A percentile compares a stretch with the other conserved stretches of the same genome.
Conservation (phyloP, 2,888 invertebrate species). For the Morpho helenor region DNA sequence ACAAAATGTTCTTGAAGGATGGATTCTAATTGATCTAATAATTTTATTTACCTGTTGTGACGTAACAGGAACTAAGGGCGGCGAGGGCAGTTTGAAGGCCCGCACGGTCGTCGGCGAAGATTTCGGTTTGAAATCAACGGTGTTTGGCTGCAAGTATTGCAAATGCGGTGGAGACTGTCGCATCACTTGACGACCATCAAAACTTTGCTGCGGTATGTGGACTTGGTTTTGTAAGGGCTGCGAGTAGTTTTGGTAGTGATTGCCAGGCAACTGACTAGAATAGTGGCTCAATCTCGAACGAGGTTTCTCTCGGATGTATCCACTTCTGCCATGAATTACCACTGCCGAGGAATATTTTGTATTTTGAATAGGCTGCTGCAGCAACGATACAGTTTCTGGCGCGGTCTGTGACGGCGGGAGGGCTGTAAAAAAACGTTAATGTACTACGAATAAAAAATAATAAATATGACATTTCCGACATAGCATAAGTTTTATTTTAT, state of each 20-base stretch:
- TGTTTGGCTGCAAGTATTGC: conserved; percentile 56
- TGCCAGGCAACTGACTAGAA: conserved; percentile 35
- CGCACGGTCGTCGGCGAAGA: conserved; percentile 35
- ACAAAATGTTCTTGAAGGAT: not conserved
- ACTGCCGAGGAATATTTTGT: conserved; percentile 59
- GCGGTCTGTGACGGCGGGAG: conserved; percentile 72
- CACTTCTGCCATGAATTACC: conserved; percentile 56
- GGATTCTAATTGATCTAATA: not conserved
- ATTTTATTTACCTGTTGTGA: conserved; percentile 49
- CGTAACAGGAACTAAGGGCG: conserved; percentile 52
- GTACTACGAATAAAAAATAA: no score
- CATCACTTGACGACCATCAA: conserved; percentile 25
- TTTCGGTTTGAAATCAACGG: conserved; percentile 57
- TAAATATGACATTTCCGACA: no score
- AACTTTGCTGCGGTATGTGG: conserved; percentile 28
- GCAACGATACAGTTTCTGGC: conserved; percentile 69
- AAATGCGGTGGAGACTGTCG: conserved; percentile 45
- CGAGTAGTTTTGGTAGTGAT: conserved; percentile 50
- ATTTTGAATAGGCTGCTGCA: conserved; percentile 64
- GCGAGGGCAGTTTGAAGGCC: conserved; percentile 72
- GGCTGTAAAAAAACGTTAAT: conserved; percentile 27
- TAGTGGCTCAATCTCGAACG: conserved; percentile 53
- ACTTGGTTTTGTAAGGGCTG: conserved; percentile 34
- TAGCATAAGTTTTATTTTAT: no score
- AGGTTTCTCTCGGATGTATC: conserved; percentile 57